Conservation (phyloP, 2,113 vertebrate genomes). For the Odocoileus virginianus region DNA sequence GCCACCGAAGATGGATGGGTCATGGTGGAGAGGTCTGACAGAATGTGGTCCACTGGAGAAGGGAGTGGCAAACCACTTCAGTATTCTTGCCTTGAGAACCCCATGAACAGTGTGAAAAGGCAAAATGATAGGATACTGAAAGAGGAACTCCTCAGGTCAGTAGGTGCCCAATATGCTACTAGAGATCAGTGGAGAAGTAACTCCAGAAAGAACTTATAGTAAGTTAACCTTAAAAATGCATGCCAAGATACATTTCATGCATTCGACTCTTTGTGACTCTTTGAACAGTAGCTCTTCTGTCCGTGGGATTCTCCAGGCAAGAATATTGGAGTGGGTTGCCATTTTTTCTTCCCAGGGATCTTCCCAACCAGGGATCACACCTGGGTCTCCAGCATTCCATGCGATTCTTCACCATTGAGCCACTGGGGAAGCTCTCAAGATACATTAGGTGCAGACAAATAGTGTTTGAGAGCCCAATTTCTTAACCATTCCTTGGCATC, state of each 20-base stretch:
- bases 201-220: not conserved
- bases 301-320: not conserved
- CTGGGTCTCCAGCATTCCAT: not conserved
- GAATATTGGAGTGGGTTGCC: not conserved
- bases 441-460: not conserved
- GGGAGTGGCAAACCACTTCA: not conserved
- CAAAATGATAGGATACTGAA: not conserved
- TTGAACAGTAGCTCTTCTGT: not conserved
- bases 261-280: fast-evolving
- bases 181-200: not conserved
- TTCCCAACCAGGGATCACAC: not conserved
- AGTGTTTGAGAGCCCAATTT: not conserved
- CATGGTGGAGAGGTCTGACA: not conserved
- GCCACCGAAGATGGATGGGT: not conserved
- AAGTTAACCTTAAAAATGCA: not conserved
- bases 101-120: not conserved
- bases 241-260: not conserved
- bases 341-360: not conserved
- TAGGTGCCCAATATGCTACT: not conserved
- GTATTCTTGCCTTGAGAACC: not conserved
- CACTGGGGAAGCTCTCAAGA: not conserved
- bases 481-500: not conserved
- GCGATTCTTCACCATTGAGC: not conserved
- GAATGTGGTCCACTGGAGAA: not conserved
- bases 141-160: not conserved